phyloP scores from a whole-genome alignment of 2,888 invertebrate genomes.

The Amblyjoppa proteus region DNA sequence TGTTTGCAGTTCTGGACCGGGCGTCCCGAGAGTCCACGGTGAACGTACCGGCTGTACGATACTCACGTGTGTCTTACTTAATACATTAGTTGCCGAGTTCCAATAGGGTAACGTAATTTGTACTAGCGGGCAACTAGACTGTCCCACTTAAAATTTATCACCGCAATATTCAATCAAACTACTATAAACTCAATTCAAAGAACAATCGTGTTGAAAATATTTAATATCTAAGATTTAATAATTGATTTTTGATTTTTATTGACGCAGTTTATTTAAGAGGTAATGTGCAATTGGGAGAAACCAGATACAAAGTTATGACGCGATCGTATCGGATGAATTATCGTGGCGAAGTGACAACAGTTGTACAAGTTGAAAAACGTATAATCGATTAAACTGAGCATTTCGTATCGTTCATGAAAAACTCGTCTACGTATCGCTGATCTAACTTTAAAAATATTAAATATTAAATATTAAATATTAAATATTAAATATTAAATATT shows the following conservation, averaged over 20 bases:
- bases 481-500: neutral
- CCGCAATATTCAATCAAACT: neutral
- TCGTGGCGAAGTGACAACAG: too few relatives aligned
- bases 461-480: neutral
- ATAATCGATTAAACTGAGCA: too few relatives aligned
- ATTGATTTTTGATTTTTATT: neutral
- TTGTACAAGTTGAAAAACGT: too few relatives aligned
- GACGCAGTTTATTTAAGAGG: too few relatives aligned
- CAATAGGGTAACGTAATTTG: neutral
- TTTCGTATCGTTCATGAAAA: too few relatives aligned
- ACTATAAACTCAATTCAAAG: neutral
- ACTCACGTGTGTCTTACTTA: constrained; percentile 19
- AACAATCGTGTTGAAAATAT: neutral
- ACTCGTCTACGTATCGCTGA: too few relatives aligned
- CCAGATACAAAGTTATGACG: too few relatives aligned
- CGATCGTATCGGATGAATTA: too few relatives aligned
- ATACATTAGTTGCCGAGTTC: constrained; percentile 3
- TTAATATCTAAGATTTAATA: neutral
- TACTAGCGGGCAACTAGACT: neutral
- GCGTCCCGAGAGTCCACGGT: constrained; percentile 38
- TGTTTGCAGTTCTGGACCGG: constrained; percentile 26
- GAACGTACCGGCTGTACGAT: constrained; percentile 24
- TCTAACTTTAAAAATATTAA: neutral
- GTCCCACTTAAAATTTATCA: neutral
- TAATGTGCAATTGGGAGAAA: too few relatives aligned